These are phyloP conservation scores for Dicentrarchus labrax DNA, from an alignment of 2,113 vertebrate species.

Conservation along the genomic window DNA sequence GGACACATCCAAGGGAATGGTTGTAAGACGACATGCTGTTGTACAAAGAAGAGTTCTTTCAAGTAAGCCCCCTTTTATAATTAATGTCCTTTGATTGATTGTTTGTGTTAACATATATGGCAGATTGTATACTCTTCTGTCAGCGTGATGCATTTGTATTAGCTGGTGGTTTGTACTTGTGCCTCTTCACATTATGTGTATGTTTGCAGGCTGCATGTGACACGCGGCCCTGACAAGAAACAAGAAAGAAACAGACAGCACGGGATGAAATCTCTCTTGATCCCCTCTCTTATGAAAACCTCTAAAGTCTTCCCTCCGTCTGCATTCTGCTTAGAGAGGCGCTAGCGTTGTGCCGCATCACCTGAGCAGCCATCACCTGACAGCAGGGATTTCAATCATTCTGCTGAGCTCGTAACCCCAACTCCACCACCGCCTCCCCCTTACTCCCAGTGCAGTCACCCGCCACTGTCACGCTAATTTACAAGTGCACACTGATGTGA, in stretches of 20 bases:
- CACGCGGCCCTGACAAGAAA: conserved; percentile 17
- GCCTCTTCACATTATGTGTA: conserved; percentile 45
- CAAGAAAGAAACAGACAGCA: conserved; percentile 32
- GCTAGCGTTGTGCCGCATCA: conserved; percentile 55
- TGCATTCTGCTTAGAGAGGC: conserved; percentile 61
- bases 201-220: conserved; percentile 12
- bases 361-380: conserved; percentile 72
- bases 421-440: conserved; percentile 37
- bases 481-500: conserved; percentile 31
- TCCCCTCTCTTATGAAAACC: conserved; percentile 54
- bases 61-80: conserved; percentile 9
- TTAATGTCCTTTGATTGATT: conserved; percentile 33
- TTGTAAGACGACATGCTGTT: conserved; percentile 1
- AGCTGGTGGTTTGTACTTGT: conserved; percentile 18
- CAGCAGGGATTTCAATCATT: conserved; percentile 72
- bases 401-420: conserved; percentile 70
- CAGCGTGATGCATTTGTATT: conserved; percentile 7
- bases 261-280: conserved; percentile 55
- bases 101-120: not conserved
- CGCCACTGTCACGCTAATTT: conserved; percentile 60
- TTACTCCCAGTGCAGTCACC: conserved; percentile 43
- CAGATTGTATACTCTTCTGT: conserved; percentile 2
- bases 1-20: not conserved
- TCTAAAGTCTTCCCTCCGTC: conserved; percentile 39
- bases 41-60: not conserved